Percentiles rank a stretch among this genome's conserved stretches.
Conservation (phyloP, 2,888 invertebrate genomes). For the Tolmerus cingulatus region DNA sequence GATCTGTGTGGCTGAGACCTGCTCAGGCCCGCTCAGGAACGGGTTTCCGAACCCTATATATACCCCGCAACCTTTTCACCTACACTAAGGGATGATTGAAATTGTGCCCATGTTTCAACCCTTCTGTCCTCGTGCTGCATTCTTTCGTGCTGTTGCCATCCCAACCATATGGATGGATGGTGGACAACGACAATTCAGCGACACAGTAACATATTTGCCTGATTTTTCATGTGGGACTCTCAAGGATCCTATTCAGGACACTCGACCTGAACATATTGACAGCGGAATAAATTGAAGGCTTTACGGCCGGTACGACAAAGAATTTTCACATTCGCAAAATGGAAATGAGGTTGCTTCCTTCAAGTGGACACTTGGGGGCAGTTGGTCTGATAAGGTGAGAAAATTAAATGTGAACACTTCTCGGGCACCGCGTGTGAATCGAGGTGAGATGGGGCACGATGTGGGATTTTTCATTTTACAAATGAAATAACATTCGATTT, state of each 20-base stretch:
- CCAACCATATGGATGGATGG: not conserved
- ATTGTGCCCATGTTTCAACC: constrained; percentile 4
- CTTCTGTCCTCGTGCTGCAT: not conserved
- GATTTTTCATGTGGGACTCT: not conserved
- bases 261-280: constrained; percentile 6
- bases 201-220: not conserved
- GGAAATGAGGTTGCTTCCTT: constrained; percentile 14
- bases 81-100: constrained; percentile 9
- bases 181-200: not conserved
- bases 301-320: not conserved
- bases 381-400: not conserved
- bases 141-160: not conserved
- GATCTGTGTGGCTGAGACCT: not conserved
- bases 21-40: not conserved
- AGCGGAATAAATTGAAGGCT: constrained; percentile 5
- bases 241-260: not conserved
- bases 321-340: not conserved
- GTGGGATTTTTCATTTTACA: not conserved
- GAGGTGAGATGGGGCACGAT: not conserved
- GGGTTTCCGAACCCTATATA: not conserved
- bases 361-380: constrained; percentile 15
- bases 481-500: not conserved
- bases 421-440: not conserved
- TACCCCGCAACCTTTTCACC: not conserved
- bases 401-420: constrained; percentile 3